Conservation (phyloP, 2,888 invertebrate species). For the Synergus itoensis region DNA sequence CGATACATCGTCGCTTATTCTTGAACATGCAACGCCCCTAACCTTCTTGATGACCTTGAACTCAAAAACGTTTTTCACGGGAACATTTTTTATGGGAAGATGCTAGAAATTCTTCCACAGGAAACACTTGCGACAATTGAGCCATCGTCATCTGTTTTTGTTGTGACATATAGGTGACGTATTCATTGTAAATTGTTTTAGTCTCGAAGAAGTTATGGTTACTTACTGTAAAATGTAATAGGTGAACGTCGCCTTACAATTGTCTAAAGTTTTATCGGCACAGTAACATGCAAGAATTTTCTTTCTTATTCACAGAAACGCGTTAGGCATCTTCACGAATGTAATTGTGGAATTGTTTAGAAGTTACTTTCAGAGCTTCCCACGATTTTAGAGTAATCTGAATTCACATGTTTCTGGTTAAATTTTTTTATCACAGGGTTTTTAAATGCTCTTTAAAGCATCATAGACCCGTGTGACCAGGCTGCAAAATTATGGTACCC, state of each 20-base stretch:
- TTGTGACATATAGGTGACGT: neutral
- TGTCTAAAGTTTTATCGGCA: neutral
- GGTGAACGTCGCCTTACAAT: neutral
- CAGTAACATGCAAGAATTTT: neutral
- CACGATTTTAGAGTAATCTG: neutral
- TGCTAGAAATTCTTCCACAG: neutral
- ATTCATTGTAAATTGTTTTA: neutral
- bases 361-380: neutral
- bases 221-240: neutral
- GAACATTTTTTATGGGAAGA: neutral
- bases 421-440: neutral
- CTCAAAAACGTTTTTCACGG: neutral
- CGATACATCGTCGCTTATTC: constrained; percentile 24
- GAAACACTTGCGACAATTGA: neutral
- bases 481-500: too few relatives aligned
- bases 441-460: neutral
- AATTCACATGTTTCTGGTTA: neutral
- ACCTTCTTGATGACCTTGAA: constrained; percentile 18
- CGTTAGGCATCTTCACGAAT: neutral
- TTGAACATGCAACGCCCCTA: constrained; percentile 11
- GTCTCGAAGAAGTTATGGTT: neutral
- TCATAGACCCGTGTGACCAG: too few relatives aligned
- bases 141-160: too few relatives aligned
- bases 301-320: neutral
- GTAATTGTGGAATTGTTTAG: neutral